phyloP scores from a whole-genome alignment of 1,140 invertebrate species.

The Melipona quadrifasciata region DNA sequence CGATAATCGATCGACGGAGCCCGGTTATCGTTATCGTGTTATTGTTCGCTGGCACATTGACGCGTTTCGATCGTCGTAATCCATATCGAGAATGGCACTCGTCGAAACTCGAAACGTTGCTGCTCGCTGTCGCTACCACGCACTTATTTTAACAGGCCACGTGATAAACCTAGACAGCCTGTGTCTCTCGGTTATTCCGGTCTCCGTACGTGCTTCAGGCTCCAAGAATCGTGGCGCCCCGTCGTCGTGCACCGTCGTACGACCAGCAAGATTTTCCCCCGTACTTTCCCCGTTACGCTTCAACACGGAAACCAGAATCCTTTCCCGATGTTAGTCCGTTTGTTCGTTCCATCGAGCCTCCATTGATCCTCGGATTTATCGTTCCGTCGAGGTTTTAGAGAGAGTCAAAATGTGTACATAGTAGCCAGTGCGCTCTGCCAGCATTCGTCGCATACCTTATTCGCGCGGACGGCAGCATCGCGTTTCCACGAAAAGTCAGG shows the following conservation, averaged over 20 bases:
- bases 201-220: conserved; percentile 23
- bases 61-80: conserved; percentile 9
- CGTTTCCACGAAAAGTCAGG: conserved; percentile 70
- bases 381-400: not conserved
- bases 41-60: conserved; percentile 3
- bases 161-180: conserved; percentile 1
- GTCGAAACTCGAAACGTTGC: not conserved
- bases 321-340: not conserved
- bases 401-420: not conserved
- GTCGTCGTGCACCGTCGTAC: not conserved
- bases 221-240: conserved; percentile 5
- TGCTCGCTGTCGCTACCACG: conserved; percentile 24
- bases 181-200: conserved; percentile 28
- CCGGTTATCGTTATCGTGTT: conserved; percentile 32
- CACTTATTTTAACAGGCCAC: conserved; percentile 41
- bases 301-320: not conserved
- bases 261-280: not conserved
- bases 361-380: not conserved
- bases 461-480: conserved; percentile 43
- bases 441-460: conserved; percentile 43
- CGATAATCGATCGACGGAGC: conserved; percentile 33
- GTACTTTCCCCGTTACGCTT: not conserved
- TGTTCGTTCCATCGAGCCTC: not conserved
- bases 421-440: conserved; percentile 1
- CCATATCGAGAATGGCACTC: conserved; percentile 13